Evolutionary conservation across 1,140 invertebrate genomes (phyloP).

Genomic region (Ylistrum balloti): DNA sequence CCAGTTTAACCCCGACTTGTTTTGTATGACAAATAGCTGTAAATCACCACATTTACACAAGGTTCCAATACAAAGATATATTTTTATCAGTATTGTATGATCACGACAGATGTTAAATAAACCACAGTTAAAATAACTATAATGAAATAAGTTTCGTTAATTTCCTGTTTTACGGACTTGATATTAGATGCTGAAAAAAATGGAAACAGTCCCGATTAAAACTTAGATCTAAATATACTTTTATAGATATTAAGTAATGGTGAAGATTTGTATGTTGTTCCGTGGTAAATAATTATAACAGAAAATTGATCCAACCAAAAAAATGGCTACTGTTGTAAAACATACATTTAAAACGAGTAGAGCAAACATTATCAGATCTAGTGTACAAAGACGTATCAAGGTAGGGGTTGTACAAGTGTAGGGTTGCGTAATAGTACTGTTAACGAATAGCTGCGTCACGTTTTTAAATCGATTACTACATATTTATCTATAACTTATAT

Average conservation of each 20-base stretch:
- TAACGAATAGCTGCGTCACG: too few relatives aligned
- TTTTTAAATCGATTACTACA: too few relatives aligned
- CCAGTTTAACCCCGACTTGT: too few relatives aligned
- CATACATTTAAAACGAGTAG: background rate
- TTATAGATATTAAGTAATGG: background rate
- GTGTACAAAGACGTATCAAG: background rate
- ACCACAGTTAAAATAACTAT: background rate
- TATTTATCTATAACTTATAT: too few relatives aligned
- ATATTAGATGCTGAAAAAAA: too few relatives aligned
- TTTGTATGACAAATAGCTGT: too few relatives aligned
- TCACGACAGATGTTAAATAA: background rate
- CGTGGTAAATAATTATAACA: background rate
- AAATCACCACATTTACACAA: background rate
- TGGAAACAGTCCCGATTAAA: background rate
- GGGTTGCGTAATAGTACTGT: background rate
- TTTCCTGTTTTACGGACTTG: background rate
- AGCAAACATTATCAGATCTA: background rate
- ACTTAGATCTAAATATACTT: background rate
- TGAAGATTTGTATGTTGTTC: too few relatives aligned
- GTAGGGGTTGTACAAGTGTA: too few relatives aligned
- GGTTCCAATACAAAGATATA: background rate
- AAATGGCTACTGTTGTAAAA: background rate
- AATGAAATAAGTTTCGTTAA: constrained; percentile 28
- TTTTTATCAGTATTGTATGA: background rate
- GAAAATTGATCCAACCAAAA: background rate